Conservation (phyloP, 2,797 vertebrate genomes). For the Poeciliopsis infans region DNA sequence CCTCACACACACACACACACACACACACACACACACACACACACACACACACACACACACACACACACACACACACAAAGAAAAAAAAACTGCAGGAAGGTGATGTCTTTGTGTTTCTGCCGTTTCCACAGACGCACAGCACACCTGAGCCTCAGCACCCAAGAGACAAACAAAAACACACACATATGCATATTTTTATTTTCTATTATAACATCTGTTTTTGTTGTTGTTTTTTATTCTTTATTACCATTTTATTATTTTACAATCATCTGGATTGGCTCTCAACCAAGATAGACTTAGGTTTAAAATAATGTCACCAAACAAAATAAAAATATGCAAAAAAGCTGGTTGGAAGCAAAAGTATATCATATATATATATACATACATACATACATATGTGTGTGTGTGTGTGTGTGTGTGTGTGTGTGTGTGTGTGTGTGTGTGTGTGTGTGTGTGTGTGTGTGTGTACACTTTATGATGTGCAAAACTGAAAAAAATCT, state of each 20-base stretch:
- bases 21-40: too few relatives aligned
- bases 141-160: slow-evolving; percentile 47
- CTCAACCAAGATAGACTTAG: too few relatives aligned
- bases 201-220: not conserved
- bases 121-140: not conserved
- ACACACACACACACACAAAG: not conserved
- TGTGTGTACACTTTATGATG: not conserved
- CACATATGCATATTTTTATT: not conserved
- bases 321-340: too few relatives aligned
- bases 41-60: too few relatives aligned
- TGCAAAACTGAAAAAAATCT: not conserved
- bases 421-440: too few relatives aligned
- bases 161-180: slow-evolving; percentile 14
- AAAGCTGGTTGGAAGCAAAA: not conserved
- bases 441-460: too few relatives aligned
- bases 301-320: not conserved
- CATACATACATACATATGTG: too few relatives aligned
- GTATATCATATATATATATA: too few relatives aligned
- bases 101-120: slow-evolving; percentile 15
- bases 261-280: not conserved
- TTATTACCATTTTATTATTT: not conserved
- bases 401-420: accelerated
- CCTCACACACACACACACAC: not conserved
- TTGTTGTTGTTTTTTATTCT: not conserved
- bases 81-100: slow-evolving; percentile 1